Percentiles rank a stretch among this genome's conserved stretches.
phyloP scores from a whole-genome alignment of 2,888 invertebrate species.

The Perizoma flavofasciatum region DNA sequence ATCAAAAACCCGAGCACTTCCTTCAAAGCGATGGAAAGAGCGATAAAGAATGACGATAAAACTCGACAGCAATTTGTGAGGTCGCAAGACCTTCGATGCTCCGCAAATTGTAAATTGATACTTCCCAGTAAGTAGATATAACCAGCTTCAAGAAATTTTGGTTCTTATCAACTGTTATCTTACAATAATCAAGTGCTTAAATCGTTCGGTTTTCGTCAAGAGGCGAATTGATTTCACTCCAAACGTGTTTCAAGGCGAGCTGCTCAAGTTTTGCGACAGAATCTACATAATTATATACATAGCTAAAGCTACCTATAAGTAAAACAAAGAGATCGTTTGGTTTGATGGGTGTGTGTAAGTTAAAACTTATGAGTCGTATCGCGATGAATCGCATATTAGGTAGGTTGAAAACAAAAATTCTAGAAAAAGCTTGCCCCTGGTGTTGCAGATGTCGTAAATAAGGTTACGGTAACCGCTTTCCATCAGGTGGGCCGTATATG shows the following conservation, averaged over 20 bases:
- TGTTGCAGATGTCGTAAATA: background rate
- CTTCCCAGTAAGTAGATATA: conserved; percentile 20
- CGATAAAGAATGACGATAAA: conserved; percentile 25
- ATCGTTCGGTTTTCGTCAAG: conserved; percentile 14
- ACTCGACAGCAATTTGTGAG: conserved; percentile 29
- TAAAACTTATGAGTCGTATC: too few relatives aligned
- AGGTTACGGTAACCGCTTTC: too few relatives aligned
- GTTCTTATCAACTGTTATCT: conserved; percentile 19
- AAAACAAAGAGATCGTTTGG: conserved; percentile 7
- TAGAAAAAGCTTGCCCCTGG: too few relatives aligned
- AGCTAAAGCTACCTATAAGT: too few relatives aligned
- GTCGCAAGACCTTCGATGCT: conserved; percentile 23
- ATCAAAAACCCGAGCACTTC: conserved; percentile 15
- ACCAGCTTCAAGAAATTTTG: conserved; percentile 8
- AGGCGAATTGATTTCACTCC: conserved; percentile 19
- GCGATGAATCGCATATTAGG: too few relatives aligned
- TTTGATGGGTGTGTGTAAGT: background rate
- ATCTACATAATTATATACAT: conserved; percentile 7
- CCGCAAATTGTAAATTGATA: conserved; percentile 30
- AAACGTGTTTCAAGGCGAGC: conserved; percentile 29
- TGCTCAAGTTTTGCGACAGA: conserved; percentile 25
- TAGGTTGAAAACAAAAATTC: too few relatives aligned
- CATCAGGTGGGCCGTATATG: too few relatives aligned
- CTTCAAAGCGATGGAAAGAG: conserved; percentile 20
- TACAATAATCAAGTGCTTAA: conserved; percentile 21